A percentile compares a stretch with the other conserved stretches of the same genome.
phyloP scores from a whole-genome alignment of 2,797 vertebrate genomes.

The Gobio occitaniae region DNA sequence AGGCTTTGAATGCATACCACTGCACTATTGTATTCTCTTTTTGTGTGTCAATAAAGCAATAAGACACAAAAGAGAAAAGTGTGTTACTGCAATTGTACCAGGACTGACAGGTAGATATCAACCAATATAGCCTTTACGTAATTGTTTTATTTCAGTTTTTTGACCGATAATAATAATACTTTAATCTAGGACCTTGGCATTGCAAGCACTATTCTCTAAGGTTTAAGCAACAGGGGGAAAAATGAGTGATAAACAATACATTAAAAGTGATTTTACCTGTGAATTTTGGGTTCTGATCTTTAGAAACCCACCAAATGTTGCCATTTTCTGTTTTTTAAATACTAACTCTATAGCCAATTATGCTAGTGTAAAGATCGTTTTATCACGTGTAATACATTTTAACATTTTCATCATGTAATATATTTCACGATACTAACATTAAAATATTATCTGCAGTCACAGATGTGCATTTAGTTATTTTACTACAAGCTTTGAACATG shows the following conservation, averaged over 20 bases:
- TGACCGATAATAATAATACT: neutral
- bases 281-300: neutral
- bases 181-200: neutral
- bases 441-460: neutral
- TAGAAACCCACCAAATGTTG: neutral
- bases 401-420: neutral
- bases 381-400: neutral
- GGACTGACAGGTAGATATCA: neutral
- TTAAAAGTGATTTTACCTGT: neutral
- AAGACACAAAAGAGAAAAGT: neutral
- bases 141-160: neutral
- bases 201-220: neutral
- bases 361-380: neutral
- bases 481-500: neutral
- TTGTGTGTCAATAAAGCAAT: conserved; percentile 1
- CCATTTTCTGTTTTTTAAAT: neutral
- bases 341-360: neutral
- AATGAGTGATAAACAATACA: neutral
- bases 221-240: neutral
- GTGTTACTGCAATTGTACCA: neutral
- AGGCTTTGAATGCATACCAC: conserved; percentile 1
- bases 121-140: neutral
- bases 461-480: neutral
- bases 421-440: neutral
- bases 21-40: conserved; percentile 8